Base-by-base conservation (phyloP, 30 jellyfish, hydroid and myxozoan genomes). In the Pelagia noctiluca region DNA sequence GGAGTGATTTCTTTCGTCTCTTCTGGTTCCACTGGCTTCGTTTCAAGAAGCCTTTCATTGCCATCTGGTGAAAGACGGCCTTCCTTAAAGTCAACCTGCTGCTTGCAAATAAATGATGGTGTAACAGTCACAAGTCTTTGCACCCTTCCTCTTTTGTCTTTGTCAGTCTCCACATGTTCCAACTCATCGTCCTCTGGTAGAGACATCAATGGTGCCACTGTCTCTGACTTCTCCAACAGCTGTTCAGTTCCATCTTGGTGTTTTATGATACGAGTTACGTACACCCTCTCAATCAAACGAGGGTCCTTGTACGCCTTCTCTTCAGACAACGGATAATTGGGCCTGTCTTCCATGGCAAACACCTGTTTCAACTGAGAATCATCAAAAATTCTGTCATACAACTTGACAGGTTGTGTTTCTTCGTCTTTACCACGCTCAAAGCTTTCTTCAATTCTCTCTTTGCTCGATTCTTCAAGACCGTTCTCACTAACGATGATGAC, bases 201-300 rank as follows among this genome's bases (percentile, higher is more conserved):
- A 13, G 86, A 54, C 4, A 63, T 86, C 76, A 83, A n/a, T 7
- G 97, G 97, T 0, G 66, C 78, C 22, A 89, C 85, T 12, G 92
- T 73, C 73, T 82, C 96, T 11, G 96, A 89, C 33, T 65, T 69
- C 54, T 89, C 97, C 48, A 90, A 10, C 19, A 85, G 62, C n/a
- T 70, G 86, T 57, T 85, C 95, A 31, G 62, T 70, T 52, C 98
- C 98, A 84, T 86, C 96, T 28, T 75, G 81, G 38, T 67, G 70
- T 71, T 88, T 31, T 63, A 90, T 26, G 37, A 90, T 75, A 33
- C 96, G 80, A 0, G 92, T 84, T 25, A 83, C 96, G 69, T 26
- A 83, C 32, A 90, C 96, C 74, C 93, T 83, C 46, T 90, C 97
- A 4, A 90, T 96, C 33, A 86, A 79, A 23, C 68, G 48, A 0